A percentile compares a stretch with the other conserved stretches of the same genome.
Evolutionary conservation across 2,888 invertebrate species (phyloP).

Genomic region (Ryuthela nishihirai): DNA sequence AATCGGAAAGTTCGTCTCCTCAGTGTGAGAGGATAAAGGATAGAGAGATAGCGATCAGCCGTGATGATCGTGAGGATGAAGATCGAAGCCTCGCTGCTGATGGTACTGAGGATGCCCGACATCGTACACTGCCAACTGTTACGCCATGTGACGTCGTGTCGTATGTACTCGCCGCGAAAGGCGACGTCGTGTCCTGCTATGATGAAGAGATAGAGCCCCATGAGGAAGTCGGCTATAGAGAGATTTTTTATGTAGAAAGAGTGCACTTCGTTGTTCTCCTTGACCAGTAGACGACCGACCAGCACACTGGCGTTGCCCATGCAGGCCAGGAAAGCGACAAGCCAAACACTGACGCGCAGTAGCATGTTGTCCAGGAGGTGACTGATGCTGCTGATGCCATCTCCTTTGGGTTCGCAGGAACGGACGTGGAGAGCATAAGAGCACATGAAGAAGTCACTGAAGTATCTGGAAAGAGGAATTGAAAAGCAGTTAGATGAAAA

Average conservation of each 20-base stretch:
- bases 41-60: conserved; percentile 60
- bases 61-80: conserved; percentile 61
- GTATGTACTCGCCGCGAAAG: conserved; percentile 58
- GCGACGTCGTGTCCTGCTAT: conserved; percentile 58
- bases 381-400: conserved; percentile 60
- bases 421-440: conserved; percentile 57
- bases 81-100: conserved; percentile 62
- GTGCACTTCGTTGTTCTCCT: conserved; percentile 59
- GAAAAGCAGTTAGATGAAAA: background rate
- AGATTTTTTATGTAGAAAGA: conserved; percentile 62
- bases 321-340: conserved; percentile 60
- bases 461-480: conserved; percentile 57
- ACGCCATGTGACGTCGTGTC: conserved; percentile 59
- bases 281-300: conserved; percentile 57
- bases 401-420: conserved; percentile 59
- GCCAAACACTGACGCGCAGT: conserved; percentile 57
- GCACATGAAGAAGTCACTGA: conserved; percentile 60
- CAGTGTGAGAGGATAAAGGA: conserved; percentile 58
- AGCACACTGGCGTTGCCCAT: conserved; percentile 59
- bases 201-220: conserved; percentile 61
- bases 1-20: conserved; percentile 50
- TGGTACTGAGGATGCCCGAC: conserved; percentile 60
- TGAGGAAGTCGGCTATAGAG: conserved; percentile 61
- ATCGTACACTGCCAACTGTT: conserved; percentile 58
- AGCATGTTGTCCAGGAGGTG: conserved; percentile 59